Evolutionary conservation across 1,140 invertebrate species (phyloP), one percentile per base, ranked within the genome.

Genomic region (Glomeris maerens): DNA sequence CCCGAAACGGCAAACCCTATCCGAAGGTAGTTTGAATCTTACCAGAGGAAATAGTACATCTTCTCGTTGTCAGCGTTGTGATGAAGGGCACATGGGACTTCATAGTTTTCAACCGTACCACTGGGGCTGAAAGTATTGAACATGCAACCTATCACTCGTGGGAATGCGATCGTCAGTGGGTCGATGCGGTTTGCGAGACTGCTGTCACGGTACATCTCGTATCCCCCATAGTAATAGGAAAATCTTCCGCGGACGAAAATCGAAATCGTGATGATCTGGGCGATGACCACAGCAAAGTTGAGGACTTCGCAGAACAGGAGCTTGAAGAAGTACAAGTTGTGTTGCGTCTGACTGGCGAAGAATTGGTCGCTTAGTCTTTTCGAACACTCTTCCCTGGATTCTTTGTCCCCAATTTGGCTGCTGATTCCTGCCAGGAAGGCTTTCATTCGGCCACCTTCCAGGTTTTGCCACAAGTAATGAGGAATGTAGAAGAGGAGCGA

Each of bases 121-220:
- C 84, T 84, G 28, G 84, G 73, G 73, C 88, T 87, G 62, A 74
- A 91, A 69, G 87, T 90, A 68, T 83, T 82, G 77, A 93, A 93
- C 39, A 83, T 88, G 62, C 89, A 93, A 63, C 92, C 93, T 1
- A 87, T 89, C 0, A 93, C 68, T 52, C 86, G 69, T 0, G 88
- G 88, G 62, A 93, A 93, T 10, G 92, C 72, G 56, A 77, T 76
- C 5, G 69, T 60, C 70, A 75, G 72, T 0, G 73, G 72, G 59
- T 77, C 65, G 10, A 65, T 62, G n/a, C 72, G 57, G 38, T 69
- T 63, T 50, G 70, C 64, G 60, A 88, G 87, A 63, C 91, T 83
- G 76, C 80, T 76, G 52, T 81, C 79, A 0, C 81, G 80, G 64
- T 88, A 91, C 54, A 74, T 76, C 2, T 90, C 64, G 0, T 91